Conservation (phyloP, 2,113 vertebrate species). For the Harpagus bidentatus region DNA sequence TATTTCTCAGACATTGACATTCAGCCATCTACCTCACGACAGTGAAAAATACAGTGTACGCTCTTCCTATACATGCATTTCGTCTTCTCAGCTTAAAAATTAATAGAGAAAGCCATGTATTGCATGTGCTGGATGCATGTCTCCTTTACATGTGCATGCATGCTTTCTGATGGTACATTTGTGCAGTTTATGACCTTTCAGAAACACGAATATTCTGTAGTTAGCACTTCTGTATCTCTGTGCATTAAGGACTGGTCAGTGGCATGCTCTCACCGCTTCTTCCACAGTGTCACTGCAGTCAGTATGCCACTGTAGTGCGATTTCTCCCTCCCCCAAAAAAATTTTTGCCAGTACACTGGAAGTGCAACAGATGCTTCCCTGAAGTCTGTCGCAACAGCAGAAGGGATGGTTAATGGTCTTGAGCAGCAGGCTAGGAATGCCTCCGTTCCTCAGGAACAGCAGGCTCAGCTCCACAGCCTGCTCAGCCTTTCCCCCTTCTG, state of each 20-base stretch:
- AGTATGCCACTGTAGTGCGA: neutral
- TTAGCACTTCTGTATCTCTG: neutral
- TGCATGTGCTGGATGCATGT: neutral
- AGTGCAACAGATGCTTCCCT: neutral
- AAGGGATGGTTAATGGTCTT: neutral
- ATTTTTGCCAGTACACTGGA: neutral
- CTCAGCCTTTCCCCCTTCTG: neutral
- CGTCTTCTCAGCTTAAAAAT: neutral
- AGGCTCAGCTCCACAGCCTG: neutral
- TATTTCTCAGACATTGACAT: neutral
- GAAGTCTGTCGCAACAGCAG: neutral
- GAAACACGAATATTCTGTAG: neutral
- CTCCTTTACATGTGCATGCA: accelerated
- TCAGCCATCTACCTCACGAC: neutral
- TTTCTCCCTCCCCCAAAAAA: too few relatives aligned
- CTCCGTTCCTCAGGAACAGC: neutral
- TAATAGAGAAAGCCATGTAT: accelerated
- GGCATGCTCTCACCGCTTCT: neutral
- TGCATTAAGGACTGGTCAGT: neutral
- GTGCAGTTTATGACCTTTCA: neutral
- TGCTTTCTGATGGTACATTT: neutral
- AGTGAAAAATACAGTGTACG: neutral
- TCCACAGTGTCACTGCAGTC: neutral
- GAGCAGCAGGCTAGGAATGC: neutral
- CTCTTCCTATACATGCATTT: accelerated